Evolutionary conservation across 1,140 invertebrate genomes (phyloP), one percentile per base, ranked within the genome.

Genomic region (Zaprionus africanus): DNA sequence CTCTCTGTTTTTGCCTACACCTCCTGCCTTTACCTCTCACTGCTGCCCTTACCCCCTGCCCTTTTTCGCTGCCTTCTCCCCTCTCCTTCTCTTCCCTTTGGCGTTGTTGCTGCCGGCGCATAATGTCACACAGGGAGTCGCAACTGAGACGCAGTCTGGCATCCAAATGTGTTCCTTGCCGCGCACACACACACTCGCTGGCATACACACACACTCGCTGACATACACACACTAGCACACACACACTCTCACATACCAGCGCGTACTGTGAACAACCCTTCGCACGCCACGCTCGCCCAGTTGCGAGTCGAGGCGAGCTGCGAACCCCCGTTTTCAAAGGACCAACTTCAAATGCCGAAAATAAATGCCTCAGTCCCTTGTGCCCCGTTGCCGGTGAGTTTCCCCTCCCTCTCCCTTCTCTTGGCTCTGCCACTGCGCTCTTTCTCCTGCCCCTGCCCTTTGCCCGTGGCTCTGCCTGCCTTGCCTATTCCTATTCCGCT

Each of bases 331-430:
- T 90, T 90, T 84, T 78, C 76, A 88, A 88, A 88, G 85, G 85
- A 88, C 85, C 78, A 88, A 88, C 85, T 88, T 88, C 85, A 88
- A 88, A 88, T 88, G 86, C 85, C 85, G 85, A 88, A 88, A 90
- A 88, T 88, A 88, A 88, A 87, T 88, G 84, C 84, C 83, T 64
- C 73, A 56, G 70, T 56, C 73, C 67, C 72, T 58, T 53, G 54
- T 57, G 56, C 49, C 56, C 59, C 31, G 53, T 62, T 31, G 26
- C 26, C 24, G 31, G 60, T 62, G 43, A 46, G 41, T 62, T 12
- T 1, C 28, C 28, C 49, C 31, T 34, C 9, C 46, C 46, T 53
- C 38, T 19, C 28, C 24, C 36, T 24, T 56, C 43, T 31, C n/a
- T 17, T 34, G 31, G 2, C 2, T 4, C 9, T 34, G 31, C 31